A percentile compares a stretch with the other conserved stretches of the same genome.
phyloP scores from a whole-genome alignment of 2,797 vertebrate genomes.

The Lacerta agilis region DNA sequence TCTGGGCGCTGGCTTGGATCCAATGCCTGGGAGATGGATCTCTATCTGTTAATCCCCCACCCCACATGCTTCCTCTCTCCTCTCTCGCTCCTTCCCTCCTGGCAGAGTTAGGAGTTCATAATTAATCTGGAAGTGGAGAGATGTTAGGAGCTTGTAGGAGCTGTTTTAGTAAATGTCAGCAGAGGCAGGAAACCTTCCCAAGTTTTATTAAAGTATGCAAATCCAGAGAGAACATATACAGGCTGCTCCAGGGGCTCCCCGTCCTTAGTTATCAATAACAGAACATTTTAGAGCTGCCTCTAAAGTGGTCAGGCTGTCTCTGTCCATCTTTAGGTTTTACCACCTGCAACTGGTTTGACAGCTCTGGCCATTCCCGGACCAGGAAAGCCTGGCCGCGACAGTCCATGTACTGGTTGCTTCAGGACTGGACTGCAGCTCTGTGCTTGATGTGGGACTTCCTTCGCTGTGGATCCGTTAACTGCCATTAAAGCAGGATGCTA shows the following conservation, averaged over 20 bases:
- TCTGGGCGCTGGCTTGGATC: neutral
- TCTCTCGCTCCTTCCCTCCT: slow-evolving; percentile 10
- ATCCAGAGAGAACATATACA: slow-evolving; percentile 49
- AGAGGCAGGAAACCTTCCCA: slow-evolving; percentile 57
- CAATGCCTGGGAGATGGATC: accelerated
- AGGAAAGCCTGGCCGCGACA: no score
- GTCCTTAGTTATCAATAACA: slow-evolving; percentile 39
- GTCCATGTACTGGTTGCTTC: no score
- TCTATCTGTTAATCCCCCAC: neutral
- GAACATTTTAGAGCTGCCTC: slow-evolving; percentile 22
- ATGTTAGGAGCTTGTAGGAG: slow-evolving; percentile 45
- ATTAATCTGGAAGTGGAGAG: slow-evolving; percentile 56
- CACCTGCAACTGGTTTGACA: no score
- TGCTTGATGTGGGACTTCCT: no score
- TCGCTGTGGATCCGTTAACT: no score
- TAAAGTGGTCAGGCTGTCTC: neutral
- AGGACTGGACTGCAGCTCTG: no score
- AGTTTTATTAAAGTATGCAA: slow-evolving; percentile 68
- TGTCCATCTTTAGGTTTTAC: neutral
- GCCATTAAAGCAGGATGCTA: no score
- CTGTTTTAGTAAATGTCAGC: slow-evolving; percentile 64
- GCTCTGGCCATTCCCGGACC: no score
- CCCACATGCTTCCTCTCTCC: slow-evolving; percentile 9
- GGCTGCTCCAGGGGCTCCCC: slow-evolving; percentile 43
- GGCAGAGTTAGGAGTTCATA: slow-evolving; percentile 46